Base-by-base conservation (phyloP, 2,113 vertebrate genomes). In the Cepphus grylle region DNA sequence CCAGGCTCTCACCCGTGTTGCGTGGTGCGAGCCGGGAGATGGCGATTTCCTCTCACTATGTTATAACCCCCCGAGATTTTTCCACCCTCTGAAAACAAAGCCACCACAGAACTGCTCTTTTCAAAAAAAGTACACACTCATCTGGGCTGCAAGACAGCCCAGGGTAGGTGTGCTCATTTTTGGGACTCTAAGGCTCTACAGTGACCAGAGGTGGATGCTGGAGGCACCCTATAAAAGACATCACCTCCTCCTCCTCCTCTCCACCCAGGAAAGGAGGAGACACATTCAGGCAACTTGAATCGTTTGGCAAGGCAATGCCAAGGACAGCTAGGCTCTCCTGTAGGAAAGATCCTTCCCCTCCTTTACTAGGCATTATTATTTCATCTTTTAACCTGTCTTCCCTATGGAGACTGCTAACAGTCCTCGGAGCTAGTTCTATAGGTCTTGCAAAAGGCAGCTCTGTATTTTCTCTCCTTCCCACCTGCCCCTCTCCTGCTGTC, bases 1-100 rank as follows among this genome's bases (percentile, higher is more conserved):
- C 32, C 23, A 8, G 32, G 61, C 53, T 74, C 59, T 53, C 3
- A 0, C 15, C 43, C 2, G 21, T 1, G 11, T 8, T 4, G 6
- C 34, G 1, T 0, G 12, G 38, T 12, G n/a, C 17, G 59, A 77
- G 20, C 19, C 7, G 45, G 38, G 53, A 38, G 23, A 23, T 2
- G 3, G 53, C 1, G 1, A 58, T 25, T 18, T 67, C 22, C 56
- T 81, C 23, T 43, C 9, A 2, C 15, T n/a, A 42, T 56, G 10
- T 34, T 38, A 30, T 23, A 82, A 11, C 45, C 5, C 40, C 25
- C 12, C 14, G 5, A 9, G 11, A 27, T 40, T n/a, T 21, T 42
- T 36, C 29, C 52, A 42, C 0, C 11, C 34, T 58, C 36, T 56
- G 36, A n/a, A 86, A 81, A 59, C 12, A 78, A 88, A 73, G 21